Evolutionary conservation across 1,140 invertebrate genomes (phyloP).

Genomic region (Charaxes varanes): DNA sequence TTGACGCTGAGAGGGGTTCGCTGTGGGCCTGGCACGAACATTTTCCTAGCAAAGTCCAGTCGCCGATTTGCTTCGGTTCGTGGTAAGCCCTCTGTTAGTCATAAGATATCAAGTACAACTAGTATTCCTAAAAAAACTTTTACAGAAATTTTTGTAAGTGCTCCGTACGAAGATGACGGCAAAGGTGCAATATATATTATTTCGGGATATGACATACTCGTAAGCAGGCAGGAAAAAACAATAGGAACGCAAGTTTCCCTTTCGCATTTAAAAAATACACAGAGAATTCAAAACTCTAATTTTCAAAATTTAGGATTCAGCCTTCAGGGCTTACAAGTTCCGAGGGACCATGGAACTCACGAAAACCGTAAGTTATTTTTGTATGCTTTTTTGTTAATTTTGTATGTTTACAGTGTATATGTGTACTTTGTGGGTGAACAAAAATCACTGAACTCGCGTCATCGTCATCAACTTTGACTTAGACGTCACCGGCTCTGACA

Average conservation of each 20-base stretch:
- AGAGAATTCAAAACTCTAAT: constrained; percentile 23
- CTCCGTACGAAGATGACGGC: constrained; percentile 40
- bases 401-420: no score
- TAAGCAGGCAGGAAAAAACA: neutral
- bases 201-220: constrained; percentile 32
- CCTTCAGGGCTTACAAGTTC: constrained; percentile 25
- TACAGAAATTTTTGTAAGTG: constrained; percentile 47
- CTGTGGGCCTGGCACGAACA: no score
- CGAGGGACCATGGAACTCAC: constrained; percentile 29
- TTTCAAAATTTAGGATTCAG: constrained; percentile 35
- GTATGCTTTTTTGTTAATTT: neutral
- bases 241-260: constrained; percentile 10
- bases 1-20: no score
- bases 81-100: no score
- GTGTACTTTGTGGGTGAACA: neutral
- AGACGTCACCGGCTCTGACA: no score
- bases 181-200: constrained; percentile 41
- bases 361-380: constrained; percentile 28
- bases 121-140: no score
- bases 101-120: no score
- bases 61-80: no score
- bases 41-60: no score
- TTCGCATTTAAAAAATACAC: constrained; percentile 24
- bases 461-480: no score
- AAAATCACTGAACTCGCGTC: no score